Conservation (phyloP, 1,140 invertebrate genomes). For the Eubasilissa regina region DNA sequence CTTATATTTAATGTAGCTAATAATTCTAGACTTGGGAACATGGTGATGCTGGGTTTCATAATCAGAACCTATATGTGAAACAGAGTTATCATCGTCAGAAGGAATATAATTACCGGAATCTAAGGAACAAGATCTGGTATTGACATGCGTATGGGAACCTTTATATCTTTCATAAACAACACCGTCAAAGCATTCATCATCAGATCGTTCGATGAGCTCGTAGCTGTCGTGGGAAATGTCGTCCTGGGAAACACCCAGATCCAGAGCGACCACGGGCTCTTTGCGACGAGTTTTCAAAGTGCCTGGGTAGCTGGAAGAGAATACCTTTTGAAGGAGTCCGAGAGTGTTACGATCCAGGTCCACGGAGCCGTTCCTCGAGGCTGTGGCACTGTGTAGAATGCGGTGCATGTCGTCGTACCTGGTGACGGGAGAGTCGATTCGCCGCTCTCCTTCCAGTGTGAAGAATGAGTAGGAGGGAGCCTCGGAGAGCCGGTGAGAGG, state of each 20-base stretch:
- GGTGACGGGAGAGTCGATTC: constrained; percentile 82
- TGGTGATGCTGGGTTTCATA: constrained; percentile 62
- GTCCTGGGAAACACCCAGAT: constrained; percentile 83
- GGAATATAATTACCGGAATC: constrained; percentile 81
- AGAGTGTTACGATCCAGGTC: constrained; percentile 76
- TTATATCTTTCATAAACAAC: constrained; percentile 64
- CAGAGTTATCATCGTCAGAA: constrained; percentile 74
- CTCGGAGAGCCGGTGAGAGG: constrained; percentile 43
- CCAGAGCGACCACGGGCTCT: constrained; percentile 74
- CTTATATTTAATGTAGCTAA: constrained; percentile 72
- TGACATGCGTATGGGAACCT: constrained; percentile 62
- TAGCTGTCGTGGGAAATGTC: constrained; percentile 92
- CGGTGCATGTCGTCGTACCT: constrained; percentile 82
- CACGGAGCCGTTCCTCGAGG: constrained; percentile 74
- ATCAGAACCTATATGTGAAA: constrained; percentile 71
- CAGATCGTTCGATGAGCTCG: constrained; percentile 85
- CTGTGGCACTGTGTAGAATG: constrained; percentile 65
- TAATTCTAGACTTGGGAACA: constrained; percentile 64
- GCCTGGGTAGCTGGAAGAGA: constrained; percentile 89
- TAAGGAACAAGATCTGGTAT: constrained; percentile 77
- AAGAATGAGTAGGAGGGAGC: constrained; percentile 56
- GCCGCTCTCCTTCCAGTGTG: constrained; percentile 61
- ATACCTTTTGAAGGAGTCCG: constrained; percentile 74
- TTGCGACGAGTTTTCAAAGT: constrained; percentile 77
- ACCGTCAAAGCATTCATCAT: constrained; percentile 74